Evolutionary conservation across 2,888 invertebrate species (phyloP).

Genomic region (Stenurella melanura): DNA sequence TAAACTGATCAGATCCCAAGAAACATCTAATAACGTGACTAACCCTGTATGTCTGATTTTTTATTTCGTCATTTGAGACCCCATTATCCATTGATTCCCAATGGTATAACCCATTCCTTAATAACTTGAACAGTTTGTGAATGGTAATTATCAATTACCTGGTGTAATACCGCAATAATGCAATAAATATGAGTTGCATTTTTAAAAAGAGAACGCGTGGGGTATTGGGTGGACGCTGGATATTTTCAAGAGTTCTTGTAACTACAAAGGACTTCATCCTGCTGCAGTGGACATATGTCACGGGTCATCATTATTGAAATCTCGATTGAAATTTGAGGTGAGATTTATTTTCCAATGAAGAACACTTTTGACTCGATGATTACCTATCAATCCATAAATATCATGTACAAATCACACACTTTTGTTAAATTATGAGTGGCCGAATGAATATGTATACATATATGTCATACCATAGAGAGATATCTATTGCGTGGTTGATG

Average conservation of each 20-base stretch:
- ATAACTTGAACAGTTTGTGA: too few species aligned
- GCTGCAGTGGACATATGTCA: conserved; percentile 49
- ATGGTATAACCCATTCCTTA: too few species aligned
- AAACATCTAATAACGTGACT: too few species aligned
- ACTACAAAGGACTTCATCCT: not conserved
- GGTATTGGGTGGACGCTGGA: conserved; percentile 20
- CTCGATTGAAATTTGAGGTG: conserved; percentile 34
- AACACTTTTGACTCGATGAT: conserved; percentile 32
- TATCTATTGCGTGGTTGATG: not conserved
- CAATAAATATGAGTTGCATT: conserved; percentile 11
- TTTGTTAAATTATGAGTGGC: conserved; percentile 29
- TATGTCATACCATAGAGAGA: not conserved
- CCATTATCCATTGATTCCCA: too few species aligned
- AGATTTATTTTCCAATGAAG: conserved; percentile 44
- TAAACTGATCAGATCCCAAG: too few species aligned
- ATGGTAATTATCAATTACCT: too few species aligned
- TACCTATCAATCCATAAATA: conserved; percentile 42
- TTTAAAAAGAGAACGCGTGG: not conserved
- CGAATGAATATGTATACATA: conserved; percentile 10
- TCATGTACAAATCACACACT: conserved; percentile 39
- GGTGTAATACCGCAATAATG: not conserved
- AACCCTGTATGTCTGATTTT: too few species aligned
- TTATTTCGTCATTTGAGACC: too few species aligned
- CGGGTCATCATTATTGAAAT: conserved; percentile 28
- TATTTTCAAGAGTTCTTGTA: conserved; percentile 44